These are phyloP conservation scores for Myotis pilosus DNA, from an alignment of 2,797 vertebrate genomes.

Conservation along the genomic window DNA sequence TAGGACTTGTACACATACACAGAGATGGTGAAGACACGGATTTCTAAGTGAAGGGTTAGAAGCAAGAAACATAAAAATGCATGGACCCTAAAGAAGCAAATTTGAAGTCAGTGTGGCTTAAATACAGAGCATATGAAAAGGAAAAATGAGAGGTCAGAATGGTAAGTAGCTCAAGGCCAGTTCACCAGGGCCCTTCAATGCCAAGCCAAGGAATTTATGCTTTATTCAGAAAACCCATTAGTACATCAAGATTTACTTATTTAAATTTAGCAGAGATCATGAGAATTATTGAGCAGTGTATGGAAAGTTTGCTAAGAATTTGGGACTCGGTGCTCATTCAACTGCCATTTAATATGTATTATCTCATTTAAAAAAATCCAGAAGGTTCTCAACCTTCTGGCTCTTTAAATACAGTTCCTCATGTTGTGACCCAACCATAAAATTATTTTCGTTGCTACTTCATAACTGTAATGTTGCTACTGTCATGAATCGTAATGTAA, in stretches of 20 bases:
- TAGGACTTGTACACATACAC: background rate
- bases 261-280: background rate
- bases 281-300: background rate
- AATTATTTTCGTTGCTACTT: too few relatives aligned
- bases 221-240: slow-evolving; percentile 38
- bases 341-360: background rate
- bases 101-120: slow-evolving; percentile 22
- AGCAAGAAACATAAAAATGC: background rate
- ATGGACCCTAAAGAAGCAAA: slow-evolving; percentile 40
- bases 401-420: too few relatives aligned
- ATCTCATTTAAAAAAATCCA: background rate
- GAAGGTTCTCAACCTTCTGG: too few relatives aligned
- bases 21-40: slow-evolving; percentile 40
- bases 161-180: background rate
- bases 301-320: slow-evolving; percentile 4
- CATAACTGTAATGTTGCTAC: too few relatives aligned
- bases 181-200: background rate
- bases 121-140: background rate
- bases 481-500: too few relatives aligned
- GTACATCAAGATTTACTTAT: slow-evolving; percentile 34
- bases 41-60: slow-evolving; percentile 36
- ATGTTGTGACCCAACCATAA: too few relatives aligned
- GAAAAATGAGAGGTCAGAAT: slow-evolving; percentile 6
- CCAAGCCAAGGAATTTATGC: background rate
- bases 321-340: slow-evolving; percentile 21